phyloP scores from a whole-genome alignment of 2,888 invertebrate species.

The Hypolimnas misippus region DNA sequence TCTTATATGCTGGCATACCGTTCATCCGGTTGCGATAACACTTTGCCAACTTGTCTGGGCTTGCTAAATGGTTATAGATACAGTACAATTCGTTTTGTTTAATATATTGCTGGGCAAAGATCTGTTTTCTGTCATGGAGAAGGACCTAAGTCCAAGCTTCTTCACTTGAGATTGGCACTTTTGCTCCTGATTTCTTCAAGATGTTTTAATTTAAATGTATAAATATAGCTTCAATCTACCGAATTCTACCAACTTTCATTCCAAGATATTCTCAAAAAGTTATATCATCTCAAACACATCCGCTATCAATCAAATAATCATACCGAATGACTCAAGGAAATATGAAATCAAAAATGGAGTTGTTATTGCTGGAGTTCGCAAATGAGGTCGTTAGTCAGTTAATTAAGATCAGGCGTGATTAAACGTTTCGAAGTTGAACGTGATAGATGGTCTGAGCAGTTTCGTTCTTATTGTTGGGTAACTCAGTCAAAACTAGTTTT shows the following conservation, averaged over 20 bases:
- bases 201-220: too few relatives aligned
- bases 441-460: conserved; percentile 65
- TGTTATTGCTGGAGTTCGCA: conserved; percentile 52
- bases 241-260: not conserved
- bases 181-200: too few relatives aligned
- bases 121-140: too few relatives aligned
- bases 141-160: too few relatives aligned
- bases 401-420: conserved; percentile 76
- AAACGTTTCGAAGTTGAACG: conserved; percentile 62
- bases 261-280: not conserved
- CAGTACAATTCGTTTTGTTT: too few relatives aligned
- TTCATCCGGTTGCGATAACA: too few relatives aligned
- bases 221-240: too few relatives aligned
- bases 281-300: not conserved
- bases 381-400: conserved; percentile 68
- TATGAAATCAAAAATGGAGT: conserved; percentile 33
- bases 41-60: too few relatives aligned
- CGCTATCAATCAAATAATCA: not conserved
- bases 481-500: conserved; percentile 14
- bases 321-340: not conserved
- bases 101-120: too few relatives aligned
- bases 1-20: too few relatives aligned
- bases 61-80: too few relatives aligned
- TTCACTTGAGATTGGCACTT: too few relatives aligned
- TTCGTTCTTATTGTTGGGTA: conserved; percentile 37